phyloP scores from a whole-genome alignment of 2,113 vertebrate species.

The Polypterus senegalus region DNA sequence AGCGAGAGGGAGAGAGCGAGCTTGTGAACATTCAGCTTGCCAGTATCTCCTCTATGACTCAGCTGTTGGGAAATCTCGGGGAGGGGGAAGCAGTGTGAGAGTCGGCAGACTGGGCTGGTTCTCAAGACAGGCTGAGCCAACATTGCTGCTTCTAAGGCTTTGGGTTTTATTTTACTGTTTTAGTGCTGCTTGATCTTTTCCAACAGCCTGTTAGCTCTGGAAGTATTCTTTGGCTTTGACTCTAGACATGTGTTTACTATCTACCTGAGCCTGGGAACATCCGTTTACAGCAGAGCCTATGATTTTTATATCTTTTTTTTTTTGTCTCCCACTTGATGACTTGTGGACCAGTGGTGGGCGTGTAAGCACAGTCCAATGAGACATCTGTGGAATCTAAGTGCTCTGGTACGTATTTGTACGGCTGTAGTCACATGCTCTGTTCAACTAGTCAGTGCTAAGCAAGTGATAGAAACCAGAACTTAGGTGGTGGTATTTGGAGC shows the following conservation, averaged over 20 bases:
- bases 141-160: neutral
- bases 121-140: constrained; percentile 22
- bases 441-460: too few species aligned
- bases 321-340: too few species aligned
- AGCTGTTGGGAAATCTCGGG: constrained; percentile 21
- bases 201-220: constrained; percentile 30
- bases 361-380: too few species aligned
- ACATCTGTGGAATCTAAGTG: too few species aligned
- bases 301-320: too few species aligned
- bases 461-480: too few species aligned
- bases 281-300: neutral
- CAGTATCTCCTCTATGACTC: constrained; percentile 27
- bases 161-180: constrained; percentile 12
- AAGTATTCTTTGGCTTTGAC: constrained; percentile 15
- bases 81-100: constrained; percentile 20
- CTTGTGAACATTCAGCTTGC: constrained; percentile 10
- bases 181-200: constrained; percentile 35
- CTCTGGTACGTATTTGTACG: too few species aligned
- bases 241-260: constrained; percentile 10
- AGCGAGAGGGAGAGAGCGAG: constrained; percentile 1
- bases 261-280: constrained; percentile 4
- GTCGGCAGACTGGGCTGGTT: constrained; percentile 21
- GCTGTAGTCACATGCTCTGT: too few species aligned
- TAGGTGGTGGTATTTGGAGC: too few species aligned
- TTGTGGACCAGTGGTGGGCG: too few species aligned